Conservation (phyloP, 2,797 vertebrate genomes). For the Leptoclinus maculatus region DNA sequence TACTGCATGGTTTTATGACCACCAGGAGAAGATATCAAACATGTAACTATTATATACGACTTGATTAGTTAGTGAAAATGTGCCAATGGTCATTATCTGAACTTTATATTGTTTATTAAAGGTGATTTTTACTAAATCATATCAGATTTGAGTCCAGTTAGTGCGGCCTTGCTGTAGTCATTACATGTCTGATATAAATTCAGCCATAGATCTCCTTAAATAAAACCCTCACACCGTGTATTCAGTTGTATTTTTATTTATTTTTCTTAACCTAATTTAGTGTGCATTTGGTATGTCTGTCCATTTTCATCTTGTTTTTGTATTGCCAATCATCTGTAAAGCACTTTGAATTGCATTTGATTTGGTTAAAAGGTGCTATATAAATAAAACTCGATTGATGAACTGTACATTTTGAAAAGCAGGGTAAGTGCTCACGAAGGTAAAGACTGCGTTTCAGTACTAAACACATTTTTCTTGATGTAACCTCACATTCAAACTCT, state of each 20-base stretch:
- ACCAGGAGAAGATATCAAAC: background rate
- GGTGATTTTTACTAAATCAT: background rate
- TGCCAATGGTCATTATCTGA: background rate
- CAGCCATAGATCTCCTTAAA: background rate
- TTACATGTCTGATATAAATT: background rate
- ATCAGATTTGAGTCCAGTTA: background rate
- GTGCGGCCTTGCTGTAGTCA: background rate
- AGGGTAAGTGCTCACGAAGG: constrained; percentile 15
- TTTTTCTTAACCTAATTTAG: no score
- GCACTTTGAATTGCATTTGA: background rate
- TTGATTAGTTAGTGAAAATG: background rate
- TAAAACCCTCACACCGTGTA: background rate
- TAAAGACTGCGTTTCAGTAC: background rate
- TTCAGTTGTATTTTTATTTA: no score
- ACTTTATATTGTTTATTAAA: background rate
- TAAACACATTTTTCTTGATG: constrained; percentile 16
- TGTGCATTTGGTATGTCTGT: no score
- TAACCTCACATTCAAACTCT: background rate
- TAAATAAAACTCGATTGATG: background rate
- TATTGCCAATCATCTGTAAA: background rate
- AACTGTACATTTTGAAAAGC: background rate
- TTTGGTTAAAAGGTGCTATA: background rate
- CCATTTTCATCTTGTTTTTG: background rate
- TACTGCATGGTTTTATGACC: background rate
- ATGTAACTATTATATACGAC: background rate